Evolutionary conservation across 1,140 invertebrate species (phyloP).

Genomic region (Leptinotarsa undecemlineata): DNA sequence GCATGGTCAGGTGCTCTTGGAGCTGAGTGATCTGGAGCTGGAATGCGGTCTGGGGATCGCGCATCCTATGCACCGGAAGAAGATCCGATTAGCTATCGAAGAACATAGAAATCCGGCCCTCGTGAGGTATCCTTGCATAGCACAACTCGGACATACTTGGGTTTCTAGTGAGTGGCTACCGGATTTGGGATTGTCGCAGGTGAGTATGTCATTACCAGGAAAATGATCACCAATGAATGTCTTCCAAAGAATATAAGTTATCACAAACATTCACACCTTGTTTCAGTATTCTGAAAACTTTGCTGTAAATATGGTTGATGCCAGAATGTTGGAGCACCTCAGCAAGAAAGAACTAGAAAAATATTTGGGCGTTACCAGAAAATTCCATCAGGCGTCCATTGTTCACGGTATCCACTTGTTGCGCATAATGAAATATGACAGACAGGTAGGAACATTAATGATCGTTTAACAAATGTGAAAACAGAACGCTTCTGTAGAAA

Average conservation of each 20-base stretch:
- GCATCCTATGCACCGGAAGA: conserved; percentile 91
- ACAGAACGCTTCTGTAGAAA: no score
- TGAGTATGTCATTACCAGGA: conserved; percentile 37
- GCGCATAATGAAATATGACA: conserved; percentile 88
- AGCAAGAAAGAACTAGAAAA: conserved; percentile 94
- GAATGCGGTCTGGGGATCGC: conserved; percentile 84
- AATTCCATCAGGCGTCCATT: conserved; percentile 92
- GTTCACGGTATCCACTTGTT: conserved; percentile 91
- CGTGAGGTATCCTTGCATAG: conserved; percentile 84
- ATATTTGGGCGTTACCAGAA: conserved; percentile 84
- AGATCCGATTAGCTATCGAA: conserved; percentile 90
- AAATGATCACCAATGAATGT: no score
- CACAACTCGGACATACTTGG: conserved; percentile 86
- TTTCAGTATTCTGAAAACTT: conserved; percentile 83
- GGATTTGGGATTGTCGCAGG: conserved; percentile 83
- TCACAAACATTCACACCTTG: background rate
- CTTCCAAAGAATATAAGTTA: background rate
- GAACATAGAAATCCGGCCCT: conserved; percentile 83
- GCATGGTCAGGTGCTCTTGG: conserved; percentile 79
- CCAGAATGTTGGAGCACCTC: conserved; percentile 86
- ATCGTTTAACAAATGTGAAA: background rate
- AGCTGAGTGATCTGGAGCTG: conserved; percentile 85
- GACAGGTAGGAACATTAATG: conserved; percentile 67
- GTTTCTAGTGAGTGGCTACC: conserved; percentile 90
- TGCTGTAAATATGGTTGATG: conserved; percentile 88